These are phyloP conservation scores for Scotopteryx bipunctaria DNA, from an alignment of 2,888 invertebrate genomes.

Conservation along the genomic window DNA sequence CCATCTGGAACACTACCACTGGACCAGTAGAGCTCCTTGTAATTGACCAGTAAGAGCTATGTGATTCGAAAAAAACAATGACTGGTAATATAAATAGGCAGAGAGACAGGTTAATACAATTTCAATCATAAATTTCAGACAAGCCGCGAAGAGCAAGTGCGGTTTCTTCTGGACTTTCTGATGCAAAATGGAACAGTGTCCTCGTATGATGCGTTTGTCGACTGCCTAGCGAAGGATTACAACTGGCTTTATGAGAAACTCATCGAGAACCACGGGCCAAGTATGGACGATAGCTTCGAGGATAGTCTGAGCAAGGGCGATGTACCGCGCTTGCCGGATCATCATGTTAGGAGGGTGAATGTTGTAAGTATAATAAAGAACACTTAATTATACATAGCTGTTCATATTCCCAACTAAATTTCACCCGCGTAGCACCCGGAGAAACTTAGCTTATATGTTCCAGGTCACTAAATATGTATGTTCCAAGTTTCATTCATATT, in stretches of 20 bases:
- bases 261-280: slow-evolving; percentile 54
- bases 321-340: slow-evolving; percentile 81
- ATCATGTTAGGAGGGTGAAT: slow-evolving; percentile 76
- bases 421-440: no score
- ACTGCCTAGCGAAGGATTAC: slow-evolving; percentile 81
- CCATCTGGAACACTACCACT: no score
- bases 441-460: no score
- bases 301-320: slow-evolving; percentile 82
- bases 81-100: no score
- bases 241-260: slow-evolving; percentile 82
- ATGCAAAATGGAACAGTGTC: slow-evolving; percentile 65
- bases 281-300: slow-evolving; percentile 71
- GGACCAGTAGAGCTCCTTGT: no score
- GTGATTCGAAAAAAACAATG: no score
- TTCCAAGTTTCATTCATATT: no score
- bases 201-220: slow-evolving; percentile 82
- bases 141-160: slow-evolving; percentile 61
- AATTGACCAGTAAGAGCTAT: no score
- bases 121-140: slow-evolving; percentile 65
- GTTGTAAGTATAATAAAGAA: slow-evolving; percentile 81
- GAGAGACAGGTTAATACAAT: no score
- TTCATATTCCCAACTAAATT: no score
- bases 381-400: no score
- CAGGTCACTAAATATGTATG: no score
- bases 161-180: slow-evolving; percentile 67